These are phyloP conservation scores for Reinhardtius hippoglossoides DNA, from an alignment of 2,113 vertebrate species.

Conservation along the genomic window DNA sequence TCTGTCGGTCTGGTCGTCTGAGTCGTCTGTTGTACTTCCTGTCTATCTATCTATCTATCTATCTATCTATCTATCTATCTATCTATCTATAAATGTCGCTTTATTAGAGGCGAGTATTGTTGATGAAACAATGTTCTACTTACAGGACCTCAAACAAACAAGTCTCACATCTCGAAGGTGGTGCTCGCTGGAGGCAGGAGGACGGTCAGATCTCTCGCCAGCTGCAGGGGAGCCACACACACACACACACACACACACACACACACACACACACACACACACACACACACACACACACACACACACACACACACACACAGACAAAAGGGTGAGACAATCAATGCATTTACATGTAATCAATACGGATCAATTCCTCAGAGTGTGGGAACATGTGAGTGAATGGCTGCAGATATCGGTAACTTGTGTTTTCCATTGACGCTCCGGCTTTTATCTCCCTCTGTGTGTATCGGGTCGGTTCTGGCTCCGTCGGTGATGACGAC, in stretches of 20 bases:
- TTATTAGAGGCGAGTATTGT: too few relatives aligned
- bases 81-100: too few relatives aligned
- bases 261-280: background rate
- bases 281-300: conserved; percentile 17
- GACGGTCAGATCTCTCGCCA: conserved; percentile 22
- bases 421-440: background rate
- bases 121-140: too few relatives aligned
- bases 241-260: background rate
- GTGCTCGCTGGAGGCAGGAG: conserved; percentile 10
- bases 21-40: too few relatives aligned
- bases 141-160: background rate
- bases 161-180: background rate
- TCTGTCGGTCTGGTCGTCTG: too few relatives aligned
- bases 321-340: conserved; percentile 49
- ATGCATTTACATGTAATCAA: conserved; percentile 72
- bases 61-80: too few relatives aligned
- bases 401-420: conserved; percentile 7
- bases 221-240: conserved; percentile 60
- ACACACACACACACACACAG: conserved; percentile 30
- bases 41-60: too few relatives aligned
- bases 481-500: too few relatives aligned
- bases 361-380: conserved; percentile 55
- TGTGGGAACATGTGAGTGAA: conserved; percentile 62
- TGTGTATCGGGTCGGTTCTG: background rate
- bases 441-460: background rate